Evolutionary conservation across 2,797 vertebrate genomes (phyloP).

Genomic region (Coluber constrictor): DNA sequence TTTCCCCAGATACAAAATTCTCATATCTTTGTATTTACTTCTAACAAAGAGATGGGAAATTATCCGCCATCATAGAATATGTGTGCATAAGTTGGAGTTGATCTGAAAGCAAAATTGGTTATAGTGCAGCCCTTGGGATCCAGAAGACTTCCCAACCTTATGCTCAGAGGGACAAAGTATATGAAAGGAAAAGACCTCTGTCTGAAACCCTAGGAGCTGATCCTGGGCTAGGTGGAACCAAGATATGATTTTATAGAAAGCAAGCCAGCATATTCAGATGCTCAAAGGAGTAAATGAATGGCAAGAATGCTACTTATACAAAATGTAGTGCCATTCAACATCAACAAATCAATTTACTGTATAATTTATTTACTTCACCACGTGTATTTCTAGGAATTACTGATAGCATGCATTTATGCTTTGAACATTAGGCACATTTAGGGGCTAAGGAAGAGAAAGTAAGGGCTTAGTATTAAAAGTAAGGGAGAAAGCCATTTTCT

Average conservation of each 20-base stretch:
- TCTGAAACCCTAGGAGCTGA: not conserved
- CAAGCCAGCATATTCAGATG: not conserved
- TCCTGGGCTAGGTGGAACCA: not conserved
- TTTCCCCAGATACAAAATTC: not conserved
- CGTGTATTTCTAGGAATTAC: not conserved
- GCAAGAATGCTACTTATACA: not conserved
- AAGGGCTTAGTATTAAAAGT: not conserved
- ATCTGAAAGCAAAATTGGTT: not conserved
- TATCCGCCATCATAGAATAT: not conserved
- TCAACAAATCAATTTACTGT: not conserved
- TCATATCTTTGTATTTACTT: not conserved
- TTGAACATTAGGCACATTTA: not conserved
- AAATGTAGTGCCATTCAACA: not conserved
- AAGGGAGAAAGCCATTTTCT: not conserved
- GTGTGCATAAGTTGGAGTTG: not conserved
- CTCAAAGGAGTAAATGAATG: not conserved
- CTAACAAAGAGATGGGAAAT: not conserved
- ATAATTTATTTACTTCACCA: not conserved
- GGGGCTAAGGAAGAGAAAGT: not conserved
- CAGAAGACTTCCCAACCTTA: not conserved
- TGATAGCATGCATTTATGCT: not conserved
- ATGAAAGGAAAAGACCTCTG: not conserved
- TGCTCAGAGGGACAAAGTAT: not conserved
- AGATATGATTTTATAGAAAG: not conserved
- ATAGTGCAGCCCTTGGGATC: not conserved